A percentile compares a stretch with the other conserved stretches of the same genome.
Evolutionary conservation across 2,888 invertebrate genomes (phyloP).

Genomic region (Drosophila neoperkinsi): DNA sequence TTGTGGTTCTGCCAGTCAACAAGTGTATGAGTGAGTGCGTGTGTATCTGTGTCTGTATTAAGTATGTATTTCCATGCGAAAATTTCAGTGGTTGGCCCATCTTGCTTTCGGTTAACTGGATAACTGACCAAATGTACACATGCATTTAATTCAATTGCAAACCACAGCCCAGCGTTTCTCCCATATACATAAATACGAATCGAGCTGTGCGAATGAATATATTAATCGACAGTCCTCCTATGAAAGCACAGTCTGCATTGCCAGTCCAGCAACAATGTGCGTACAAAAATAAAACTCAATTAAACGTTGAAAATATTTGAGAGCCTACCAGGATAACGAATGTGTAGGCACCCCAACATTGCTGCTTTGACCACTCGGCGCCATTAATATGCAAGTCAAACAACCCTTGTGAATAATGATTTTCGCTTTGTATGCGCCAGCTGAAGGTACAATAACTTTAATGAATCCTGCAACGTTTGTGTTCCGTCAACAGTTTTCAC

Average conservation of each 20-base stretch:
- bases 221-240: conserved; percentile 39
- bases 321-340: background rate
- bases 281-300: conserved; percentile 20
- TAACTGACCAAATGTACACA: conserved; percentile 40
- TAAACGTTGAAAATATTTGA: conserved; percentile 20
- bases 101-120: conserved; percentile 30
- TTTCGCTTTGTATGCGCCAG: background rate
- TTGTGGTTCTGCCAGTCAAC: conserved; percentile 32
- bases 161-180: conserved; percentile 26
- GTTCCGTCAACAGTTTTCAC: background rate
- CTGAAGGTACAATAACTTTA: background rate
- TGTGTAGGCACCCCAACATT: background rate
- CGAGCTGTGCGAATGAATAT: conserved; percentile 28
- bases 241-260: conserved; percentile 13
- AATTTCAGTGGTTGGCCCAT: conserved; percentile 48
- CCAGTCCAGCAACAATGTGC: conserved; percentile 1
- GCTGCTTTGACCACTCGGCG: conserved; percentile 2
- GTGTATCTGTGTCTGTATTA: conserved; percentile 8
- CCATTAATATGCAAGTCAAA: conserved; percentile 33
- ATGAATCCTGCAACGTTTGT: background rate
- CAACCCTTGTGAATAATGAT: conserved; percentile 24
- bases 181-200: conserved; percentile 5
- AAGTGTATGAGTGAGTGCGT: background rate
- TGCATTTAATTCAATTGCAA: conserved; percentile 44
- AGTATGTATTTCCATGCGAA: conserved; percentile 40